Evolutionary conservation across 2,888 invertebrate species (phyloP).

Genomic region (Patella pellucida): DNA sequence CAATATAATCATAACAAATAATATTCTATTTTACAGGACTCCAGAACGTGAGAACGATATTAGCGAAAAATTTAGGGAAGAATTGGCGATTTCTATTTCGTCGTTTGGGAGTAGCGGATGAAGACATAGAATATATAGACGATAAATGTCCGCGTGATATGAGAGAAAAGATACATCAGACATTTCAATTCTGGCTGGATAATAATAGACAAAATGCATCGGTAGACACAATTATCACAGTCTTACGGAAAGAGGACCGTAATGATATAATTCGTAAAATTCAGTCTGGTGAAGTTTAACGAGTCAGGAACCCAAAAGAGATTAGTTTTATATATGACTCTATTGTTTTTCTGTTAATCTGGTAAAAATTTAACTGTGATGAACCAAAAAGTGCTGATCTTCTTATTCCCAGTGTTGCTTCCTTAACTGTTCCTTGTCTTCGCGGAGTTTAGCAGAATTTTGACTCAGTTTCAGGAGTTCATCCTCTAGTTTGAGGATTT

Average conservation of each 20-base stretch:
- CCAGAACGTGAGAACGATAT: not conserved
- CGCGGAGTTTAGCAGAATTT: slow-evolving; percentile 46
- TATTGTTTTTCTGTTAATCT: too few species aligned
- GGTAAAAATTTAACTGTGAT: too few species aligned
- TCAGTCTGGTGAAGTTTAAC: too few species aligned
- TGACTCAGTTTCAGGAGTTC: slow-evolving; percentile 57
- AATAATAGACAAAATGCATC: not conserved
- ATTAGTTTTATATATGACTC: too few species aligned
- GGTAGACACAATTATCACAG: not conserved
- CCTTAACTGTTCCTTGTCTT: slow-evolving; percentile 50
- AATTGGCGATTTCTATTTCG: not conserved
- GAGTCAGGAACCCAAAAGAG: too few species aligned
- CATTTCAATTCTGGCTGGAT: not conserved
- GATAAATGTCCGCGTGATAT: not conserved
- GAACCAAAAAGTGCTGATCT: slow-evolving; percentile 22
- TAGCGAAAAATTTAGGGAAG: not conserved
- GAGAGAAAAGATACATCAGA: not conserved
- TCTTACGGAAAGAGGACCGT: not conserved
- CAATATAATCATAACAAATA: too few species aligned
- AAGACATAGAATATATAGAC: not conserved
- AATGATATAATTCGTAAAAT: not conserved
- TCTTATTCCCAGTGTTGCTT: slow-evolving; percentile 47
- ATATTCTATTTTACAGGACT: not conserved
- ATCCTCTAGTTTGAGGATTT: slow-evolving; percentile 61
- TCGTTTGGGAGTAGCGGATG: not conserved